Base-by-base conservation (phyloP, 2,113 vertebrate genomes). In the Hydrochoerus hydrochaeris region DNA sequence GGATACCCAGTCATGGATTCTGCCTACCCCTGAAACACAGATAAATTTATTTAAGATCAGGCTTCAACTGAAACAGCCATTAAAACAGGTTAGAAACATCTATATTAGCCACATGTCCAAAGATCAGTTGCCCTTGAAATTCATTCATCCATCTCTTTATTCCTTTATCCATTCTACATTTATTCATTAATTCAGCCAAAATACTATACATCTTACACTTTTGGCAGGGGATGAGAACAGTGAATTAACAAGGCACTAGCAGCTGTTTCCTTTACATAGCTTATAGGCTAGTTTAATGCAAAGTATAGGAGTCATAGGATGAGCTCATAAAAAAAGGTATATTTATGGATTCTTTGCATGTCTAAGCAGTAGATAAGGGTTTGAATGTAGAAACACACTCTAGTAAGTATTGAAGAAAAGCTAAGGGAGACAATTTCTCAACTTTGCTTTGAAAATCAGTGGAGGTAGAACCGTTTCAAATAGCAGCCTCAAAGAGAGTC, bases 1-100 rank as follows among this genome's bases (percentile, higher is more conserved):
- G 62, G 96, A 86, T 73, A 77, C 63, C 60, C 38, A 96, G 67
- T 87, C 52, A 81, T 28, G 26, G 62, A 85, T 30, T 84, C 57
- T 75, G 35, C 1, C 35, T 84, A 8, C 49, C 10, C 19, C 32
- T 75, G 41, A 44, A 78, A 24, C 46, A 65, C 57, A 77, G 8
- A 71, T 49, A 85, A 97, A 46, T 77, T 73, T 93, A 96, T 92
- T 90, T 91, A 92, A 93, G 3, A 52, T 73, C 20, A 65, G 65
- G n/a, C 28, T 88, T 96, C n/a, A 80, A 49, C n/a, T 28, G 54
- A 92, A 84, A 84, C 54, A 91, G 49, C 52, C 81, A 24, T 87
- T 94, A 30, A 17, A 77, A 83, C 2, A 44, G 17, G 58, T 88
- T 63, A 87, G 62, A 91, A 85, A 58, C n/a, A 35, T 86, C n/a